Base-by-base conservation (phyloP, 2,797 vertebrate species). In the Enteromius unitaeniatus region DNA sequence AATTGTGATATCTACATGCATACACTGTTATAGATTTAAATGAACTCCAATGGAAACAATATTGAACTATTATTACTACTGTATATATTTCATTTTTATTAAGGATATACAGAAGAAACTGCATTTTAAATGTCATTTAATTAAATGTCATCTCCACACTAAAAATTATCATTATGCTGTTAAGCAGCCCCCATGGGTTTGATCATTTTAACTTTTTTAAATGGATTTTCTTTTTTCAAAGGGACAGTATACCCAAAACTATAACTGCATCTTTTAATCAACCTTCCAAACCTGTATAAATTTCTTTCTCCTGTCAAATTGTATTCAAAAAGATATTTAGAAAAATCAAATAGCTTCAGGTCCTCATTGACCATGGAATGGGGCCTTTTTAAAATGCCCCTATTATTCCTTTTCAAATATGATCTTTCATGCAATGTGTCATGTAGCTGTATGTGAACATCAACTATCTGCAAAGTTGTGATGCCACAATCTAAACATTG, bases 21-120 rank as follows among this genome's bases (percentile, higher is more conserved):
- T 68, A 60, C 81, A 84, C 78, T 79, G 78, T 70, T 64, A 31
- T 72, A 79, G 60, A 74, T 69, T 78, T 73, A 78, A 84, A 88
- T 88, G 74, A 87, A 85, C 85, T 86, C 84, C 65, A 74, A 75
- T 78, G 62, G 62, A 81, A 79, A 84, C 85, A 84, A 85, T 84
- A 85, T 53, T 81, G 81, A 86, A 75, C 83, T 84, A 84, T 85
- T 77, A 47, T 86, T 81, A 84, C 72, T 14, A 19, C 74, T 60
- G 58, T 87, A 84, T 85, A 76, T 83, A 55, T 85, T 70, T 69
- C 42, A 84, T 78, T 84, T 81, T 88, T 81, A 86, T 69, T 75
- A 81, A 40, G 68, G 78, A 28, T 69, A 69, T 73, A 79, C 47
- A 78, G 73, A 82, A 68, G 60, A 81, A 84, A 85, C 78, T 64